phyloP scores from a whole-genome alignment of 2,797 vertebrate species.

The Sebastes minor region DNA sequence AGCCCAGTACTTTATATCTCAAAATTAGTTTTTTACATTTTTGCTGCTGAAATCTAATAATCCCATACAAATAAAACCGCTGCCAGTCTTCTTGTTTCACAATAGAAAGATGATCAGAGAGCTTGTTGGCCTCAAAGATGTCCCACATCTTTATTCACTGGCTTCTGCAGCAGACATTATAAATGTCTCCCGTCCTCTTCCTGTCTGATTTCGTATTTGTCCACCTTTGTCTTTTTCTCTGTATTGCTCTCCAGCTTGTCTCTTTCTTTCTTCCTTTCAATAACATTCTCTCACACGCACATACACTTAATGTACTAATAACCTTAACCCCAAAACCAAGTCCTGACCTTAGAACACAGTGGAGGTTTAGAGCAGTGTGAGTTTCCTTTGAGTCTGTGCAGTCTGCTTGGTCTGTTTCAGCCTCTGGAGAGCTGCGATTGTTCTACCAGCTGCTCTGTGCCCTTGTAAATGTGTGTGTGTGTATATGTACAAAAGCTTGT shows the following conservation, averaged over 20 bases:
- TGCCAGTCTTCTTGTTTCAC: not conserved
- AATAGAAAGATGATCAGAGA: not conserved
- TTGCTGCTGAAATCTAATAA: not conserved
- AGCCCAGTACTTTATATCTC: not conserved
- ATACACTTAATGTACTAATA: not conserved
- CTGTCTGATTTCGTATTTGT: not conserved
- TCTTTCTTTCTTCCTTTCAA: not conserved
- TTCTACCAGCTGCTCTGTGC: not conserved
- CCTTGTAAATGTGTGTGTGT: not conserved
- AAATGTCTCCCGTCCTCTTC: not conserved
- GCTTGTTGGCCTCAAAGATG: not conserved
- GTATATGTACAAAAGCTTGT: not conserved
- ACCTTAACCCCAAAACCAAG: not conserved
- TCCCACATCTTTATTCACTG: not conserved
- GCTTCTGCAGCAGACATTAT: not conserved
- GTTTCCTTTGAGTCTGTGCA: not conserved
- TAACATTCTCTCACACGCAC: not conserved
- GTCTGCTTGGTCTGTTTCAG: not conserved
- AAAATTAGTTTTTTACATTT: not conserved
- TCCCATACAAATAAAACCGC: not conserved
- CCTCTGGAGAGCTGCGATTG: not conserved
- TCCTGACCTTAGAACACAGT: not conserved
- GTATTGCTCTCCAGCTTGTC: not conserved
- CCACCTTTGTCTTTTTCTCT: not conserved
- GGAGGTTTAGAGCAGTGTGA: not conserved